These are phyloP conservation scores for Mobula birostris DNA, from an alignment of 2,113 vertebrate species.

Conservation along the genomic window DNA sequence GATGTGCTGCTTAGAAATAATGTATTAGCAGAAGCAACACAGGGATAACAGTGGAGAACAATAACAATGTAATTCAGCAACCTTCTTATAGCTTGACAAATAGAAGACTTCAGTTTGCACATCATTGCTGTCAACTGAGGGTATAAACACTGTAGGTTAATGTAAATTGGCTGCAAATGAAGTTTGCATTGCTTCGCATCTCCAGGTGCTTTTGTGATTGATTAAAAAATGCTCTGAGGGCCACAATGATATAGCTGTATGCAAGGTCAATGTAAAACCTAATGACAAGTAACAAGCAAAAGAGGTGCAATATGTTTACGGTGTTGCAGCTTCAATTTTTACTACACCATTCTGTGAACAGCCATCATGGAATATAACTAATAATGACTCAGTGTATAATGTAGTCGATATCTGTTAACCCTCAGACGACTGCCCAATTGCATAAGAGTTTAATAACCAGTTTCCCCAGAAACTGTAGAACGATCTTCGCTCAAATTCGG, in stretches of 20 bases:
- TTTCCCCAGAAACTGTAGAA: background rate
- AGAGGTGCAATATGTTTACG: background rate
- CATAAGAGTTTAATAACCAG: background rate
- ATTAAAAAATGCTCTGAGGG: slow-evolving; percentile 1
- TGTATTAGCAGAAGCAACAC: slow-evolving; percentile 48
- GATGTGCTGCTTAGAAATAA: slow-evolving; percentile 48
- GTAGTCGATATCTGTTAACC: background rate
- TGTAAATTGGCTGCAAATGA: background rate
- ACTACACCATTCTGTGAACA: background rate
- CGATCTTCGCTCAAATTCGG: background rate
- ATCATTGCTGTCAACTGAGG: background rate
- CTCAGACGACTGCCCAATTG: background rate
- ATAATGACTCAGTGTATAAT: background rate
- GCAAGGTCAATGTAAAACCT: background rate
- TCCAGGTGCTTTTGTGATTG: slow-evolving; percentile 1
- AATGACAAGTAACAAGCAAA: background rate
- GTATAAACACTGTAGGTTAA: slow-evolving; percentile 12
- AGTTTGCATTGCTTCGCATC: background rate
- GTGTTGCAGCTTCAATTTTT: background rate
- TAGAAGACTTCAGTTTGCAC: slow-evolving; percentile 40
- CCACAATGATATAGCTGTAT: background rate
- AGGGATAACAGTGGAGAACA: slow-evolving; percentile 54
- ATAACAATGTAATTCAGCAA: slow-evolving; percentile 55
- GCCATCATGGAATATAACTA: background rate
- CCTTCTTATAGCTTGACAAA: slow-evolving; percentile 51